Conservation (phyloP, 2,888 invertebrate genomes). For the Tachina fera region DNA sequence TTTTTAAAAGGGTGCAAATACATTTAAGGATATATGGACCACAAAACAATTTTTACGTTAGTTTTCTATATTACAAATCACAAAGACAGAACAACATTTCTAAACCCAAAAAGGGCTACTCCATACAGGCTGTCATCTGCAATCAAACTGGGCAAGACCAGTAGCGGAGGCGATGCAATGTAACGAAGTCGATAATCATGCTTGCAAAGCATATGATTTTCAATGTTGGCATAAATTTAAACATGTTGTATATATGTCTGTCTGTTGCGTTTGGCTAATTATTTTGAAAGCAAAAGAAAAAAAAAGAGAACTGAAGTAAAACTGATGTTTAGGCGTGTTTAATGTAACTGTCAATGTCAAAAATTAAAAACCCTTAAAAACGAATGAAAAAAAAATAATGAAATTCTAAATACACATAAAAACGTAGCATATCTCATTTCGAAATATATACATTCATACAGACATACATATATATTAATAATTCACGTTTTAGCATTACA, state of each 20-base stretch:
- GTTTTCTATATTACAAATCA: not conserved
- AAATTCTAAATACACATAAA: not conserved
- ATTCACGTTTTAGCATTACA: constrained; percentile 34
- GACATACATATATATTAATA: constrained; percentile 6
- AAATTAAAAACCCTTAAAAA: not conserved
- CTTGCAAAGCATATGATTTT: constrained; percentile 14
- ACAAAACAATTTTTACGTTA: not conserved
- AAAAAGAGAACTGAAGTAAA: not conserved
- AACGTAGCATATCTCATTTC: constrained; percentile 46
- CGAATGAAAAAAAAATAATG: not conserved
- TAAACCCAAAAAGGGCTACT: constrained; percentile 14
- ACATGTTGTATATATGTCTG: not conserved
- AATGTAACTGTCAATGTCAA: constrained; percentile 63
- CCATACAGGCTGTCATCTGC: constrained; percentile 48
- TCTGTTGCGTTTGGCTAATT: constrained; percentile 42
- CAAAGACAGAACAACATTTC: constrained; percentile 39
- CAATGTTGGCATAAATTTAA: constrained; percentile 4
- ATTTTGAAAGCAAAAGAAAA: constrained; percentile 31
- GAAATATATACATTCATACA: constrained; percentile 6
- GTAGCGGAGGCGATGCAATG: constrained; percentile 3
- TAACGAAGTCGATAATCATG: not conserved
- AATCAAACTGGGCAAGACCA: constrained; percentile 35
- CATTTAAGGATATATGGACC: not conserved
- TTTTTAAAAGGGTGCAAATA: constrained; percentile 5
- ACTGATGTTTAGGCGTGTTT: constrained; percentile 51